Base-by-base conservation (phyloP, 2,888 invertebrate genomes). In the Apamea crenata region DNA sequence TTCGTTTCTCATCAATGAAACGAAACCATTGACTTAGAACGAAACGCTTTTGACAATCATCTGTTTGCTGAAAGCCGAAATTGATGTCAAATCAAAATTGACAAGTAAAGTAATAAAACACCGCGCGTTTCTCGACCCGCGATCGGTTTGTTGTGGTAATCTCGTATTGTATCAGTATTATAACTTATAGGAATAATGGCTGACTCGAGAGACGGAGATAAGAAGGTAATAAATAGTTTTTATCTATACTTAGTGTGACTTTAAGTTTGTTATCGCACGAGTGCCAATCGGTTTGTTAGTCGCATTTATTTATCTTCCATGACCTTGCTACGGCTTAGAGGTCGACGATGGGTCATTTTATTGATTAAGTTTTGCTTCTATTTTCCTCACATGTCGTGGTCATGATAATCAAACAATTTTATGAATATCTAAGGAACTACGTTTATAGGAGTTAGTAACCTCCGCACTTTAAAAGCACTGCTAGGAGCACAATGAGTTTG, bases 241-340 rank as follows among this genome's bases (percentile, higher is more conserved):
- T 94, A 93, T 93, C 93, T 91, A 76, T 81, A 59, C n/a, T 12
- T 59, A 80, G 80, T 89, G 79, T 87, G 87, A 87, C 87, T 91
- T 87, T 83, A 80, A 73, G 80, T 50, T 69, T 78, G 88, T 83
- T 93, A 92, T 88, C 90, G 82, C 76, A 59, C 79, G 78, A 83
- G 81, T 87, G 89, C 81, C 86, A 83, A 83, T 88, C 89, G 84
- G 88, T 85, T 89, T 80, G 81, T 87, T 88, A 82, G 83, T 80
- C 85, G 81, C 90, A 88, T 91, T 91, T 94, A 93, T 94, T 94
- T 94, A 94, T 94, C 91, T 91, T 85, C 86, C 81, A 80, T 92
- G 95, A 95, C 96, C 96, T 96, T 96, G 93, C 80, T 78, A 47
- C 65, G 63, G 81, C 81, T 89, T 93, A 95, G 93, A 96, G 96